Percentiles rank a stretch among this genome's conserved stretches.
Evolutionary conservation across 2,888 invertebrate genomes (phyloP).

Genomic region (Leptothorax acervorum): DNA sequence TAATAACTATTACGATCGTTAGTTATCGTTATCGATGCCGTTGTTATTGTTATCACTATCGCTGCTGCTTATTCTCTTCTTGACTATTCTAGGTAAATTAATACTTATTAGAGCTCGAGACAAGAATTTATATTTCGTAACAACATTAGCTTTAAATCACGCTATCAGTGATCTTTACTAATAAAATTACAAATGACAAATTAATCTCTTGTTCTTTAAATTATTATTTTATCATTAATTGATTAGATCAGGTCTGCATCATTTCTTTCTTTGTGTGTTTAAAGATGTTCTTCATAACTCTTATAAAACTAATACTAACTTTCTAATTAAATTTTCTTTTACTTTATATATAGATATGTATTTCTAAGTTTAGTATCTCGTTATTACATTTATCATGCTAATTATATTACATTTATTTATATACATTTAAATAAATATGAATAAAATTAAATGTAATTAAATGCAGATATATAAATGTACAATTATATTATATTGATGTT

Average conservation of each 20-base stretch:
- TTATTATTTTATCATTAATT: background rate
- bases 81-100: background rate
- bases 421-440: background rate
- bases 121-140: conserved; percentile 14
- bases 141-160: background rate
- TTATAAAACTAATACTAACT: background rate
- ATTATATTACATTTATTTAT: background rate
- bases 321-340: background rate
- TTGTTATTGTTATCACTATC: background rate
- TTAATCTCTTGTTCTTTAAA: conserved; percentile 1
- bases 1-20: conserved; percentile 41
- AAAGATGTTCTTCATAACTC: background rate
- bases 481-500: background rate
- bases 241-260: background rate
- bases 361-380: background rate
- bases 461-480: too few species aligned
- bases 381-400: background rate
- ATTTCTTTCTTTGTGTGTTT: background rate
- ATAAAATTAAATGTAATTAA: background rate
- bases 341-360: background rate
- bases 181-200: conserved; percentile 6
- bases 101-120: background rate
- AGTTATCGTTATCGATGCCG: conserved; percentile 8
- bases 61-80: conserved; percentile 28
- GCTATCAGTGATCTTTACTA: background rate